Percentiles rank a stretch among this genome's conserved stretches.
These are phyloP conservation scores for Muscicapa comitata DNA, from an alignment of 2,797 vertebrate genomes.

Conservation along the genomic window DNA sequence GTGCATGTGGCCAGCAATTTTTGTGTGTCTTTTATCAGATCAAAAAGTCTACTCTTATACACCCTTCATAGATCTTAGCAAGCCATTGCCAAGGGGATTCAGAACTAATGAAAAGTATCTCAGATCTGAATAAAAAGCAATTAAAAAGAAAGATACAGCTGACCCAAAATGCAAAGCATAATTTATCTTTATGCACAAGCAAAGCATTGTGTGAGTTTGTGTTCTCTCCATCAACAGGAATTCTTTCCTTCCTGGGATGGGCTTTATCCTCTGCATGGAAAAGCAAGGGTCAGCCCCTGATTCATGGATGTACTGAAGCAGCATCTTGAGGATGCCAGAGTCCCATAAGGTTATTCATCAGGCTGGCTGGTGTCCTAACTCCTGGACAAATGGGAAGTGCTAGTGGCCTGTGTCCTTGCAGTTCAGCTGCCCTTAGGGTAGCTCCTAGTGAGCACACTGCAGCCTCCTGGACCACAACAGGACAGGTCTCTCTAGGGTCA, in stretches of 20 bases:
- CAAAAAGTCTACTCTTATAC: neutral
- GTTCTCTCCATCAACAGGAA: neutral
- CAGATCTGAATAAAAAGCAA: neutral
- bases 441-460: neutral
- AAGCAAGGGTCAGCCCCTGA: neutral
- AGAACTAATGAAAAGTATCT: neutral
- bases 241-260: neutral
- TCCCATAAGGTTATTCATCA: neutral
- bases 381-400: fast-evolving
- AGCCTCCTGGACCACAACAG: neutral
- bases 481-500: neutral
- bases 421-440: neutral
- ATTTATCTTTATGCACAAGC: neutral
- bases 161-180: neutral
- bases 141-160: neutral
- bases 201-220: neutral
- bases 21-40: neutral
- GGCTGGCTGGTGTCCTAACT: neutral
- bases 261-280: neutral
- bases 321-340: neutral
- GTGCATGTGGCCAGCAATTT: neutral
- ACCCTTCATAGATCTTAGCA: neutral
- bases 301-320: neutral
- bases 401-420: neutral
- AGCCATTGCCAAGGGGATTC: neutral